Percentiles rank a stretch among this genome's conserved stretches.
These are phyloP conservation scores for Nomada fucata DNA, from an alignment of 2,888 invertebrate species.

Conservation along the genomic window DNA sequence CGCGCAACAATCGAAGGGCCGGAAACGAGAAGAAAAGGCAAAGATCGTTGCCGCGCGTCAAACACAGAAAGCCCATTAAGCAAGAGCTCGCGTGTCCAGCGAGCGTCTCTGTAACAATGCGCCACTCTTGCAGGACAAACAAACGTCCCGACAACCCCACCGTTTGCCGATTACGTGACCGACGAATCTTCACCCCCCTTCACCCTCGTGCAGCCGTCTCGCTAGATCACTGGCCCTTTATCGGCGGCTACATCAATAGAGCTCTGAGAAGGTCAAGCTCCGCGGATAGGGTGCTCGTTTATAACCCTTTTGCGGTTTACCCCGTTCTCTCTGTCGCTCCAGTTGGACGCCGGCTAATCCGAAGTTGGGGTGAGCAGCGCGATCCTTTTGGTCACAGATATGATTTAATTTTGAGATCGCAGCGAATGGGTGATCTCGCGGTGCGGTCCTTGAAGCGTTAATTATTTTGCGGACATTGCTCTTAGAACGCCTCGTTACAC, in stretches of 20 bases:
- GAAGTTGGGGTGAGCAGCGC: slow-evolving; percentile 3
- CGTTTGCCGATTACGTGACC: slow-evolving; percentile 57
- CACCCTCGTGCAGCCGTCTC: slow-evolving; percentile 26
- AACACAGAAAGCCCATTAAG: slow-evolving; percentile 81
- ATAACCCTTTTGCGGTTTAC: slow-evolving; percentile 27
- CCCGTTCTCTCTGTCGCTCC: background rate
- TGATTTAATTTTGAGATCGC: background rate
- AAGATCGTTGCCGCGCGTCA: slow-evolving; percentile 72
- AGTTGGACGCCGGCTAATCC: slow-evolving; percentile 18
- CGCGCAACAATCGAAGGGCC: slow-evolving; percentile 43
- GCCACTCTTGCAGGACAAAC: slow-evolving; percentile 67
- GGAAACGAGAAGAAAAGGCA: slow-evolving; percentile 55
- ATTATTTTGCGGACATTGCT: background rate
- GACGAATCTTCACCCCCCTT: slow-evolving; percentile 36
- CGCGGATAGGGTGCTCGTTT: slow-evolving; percentile 32
- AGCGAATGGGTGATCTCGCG: background rate
- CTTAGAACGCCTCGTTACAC: background rate
- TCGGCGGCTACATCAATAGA: slow-evolving; percentile 38
- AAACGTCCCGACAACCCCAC: slow-evolving; percentile 49
- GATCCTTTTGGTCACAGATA: background rate
- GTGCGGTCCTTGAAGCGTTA: too few species aligned
- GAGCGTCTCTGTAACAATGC: slow-evolving; percentile 67
- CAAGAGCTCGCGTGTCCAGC: slow-evolving; percentile 72
- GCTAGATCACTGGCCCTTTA: slow-evolving; percentile 43
- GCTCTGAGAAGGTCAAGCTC: slow-evolving; percentile 31